Evolutionary conservation across 1,140 invertebrate genomes (phyloP), one percentile per base, ranked within the genome.

Genomic region (Drosophila equinoxialis): DNA sequence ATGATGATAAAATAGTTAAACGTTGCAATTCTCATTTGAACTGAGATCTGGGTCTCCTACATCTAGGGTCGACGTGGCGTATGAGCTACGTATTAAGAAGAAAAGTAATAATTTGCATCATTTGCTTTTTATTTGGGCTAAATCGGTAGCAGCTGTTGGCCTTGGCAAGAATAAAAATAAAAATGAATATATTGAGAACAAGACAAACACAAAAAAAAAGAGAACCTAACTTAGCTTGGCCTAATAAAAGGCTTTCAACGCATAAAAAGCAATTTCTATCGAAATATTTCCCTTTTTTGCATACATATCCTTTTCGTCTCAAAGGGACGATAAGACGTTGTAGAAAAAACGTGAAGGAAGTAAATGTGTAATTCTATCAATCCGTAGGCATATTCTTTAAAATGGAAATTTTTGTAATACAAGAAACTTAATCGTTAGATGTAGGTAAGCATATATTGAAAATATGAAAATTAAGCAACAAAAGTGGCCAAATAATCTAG

Each of bases 201-300:
- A 60, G 57, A 58, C 39, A 35, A 35, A 65, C 13, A 58, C 3
- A 39, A 39, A 39, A 39, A 39, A 37, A 45, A 74, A 39, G 37
- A 55, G 58, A 57, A 37, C 39, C 55, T 41, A 7, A n/a, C 39
- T 77, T 66, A 76, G 63, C 66, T 59, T 77, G 66, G 57, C 57
- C 54, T 77, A 68, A 65, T 68, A 73, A 83, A 78, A 78, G 69
- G 26, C 68, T 75, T 72, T 65, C 55, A 58, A 54, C 55, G 73
- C 61, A 70, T 66, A 73, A 84, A 77, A 84, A 71, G 71, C 74
- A 74, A 84, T 85, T 81, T 77, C 71, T 71, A 84, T 69, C 54
- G 26, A 57, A 30, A 33, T 41, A 41, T 42, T 51, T 11, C 8
- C 10, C 2, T 35, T 64, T 35, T 63, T 51, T 33, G 51, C 17